phyloP scores from a whole-genome alignment of 2,888 invertebrate genomes.

The Nemotelus pantherinus region DNA sequence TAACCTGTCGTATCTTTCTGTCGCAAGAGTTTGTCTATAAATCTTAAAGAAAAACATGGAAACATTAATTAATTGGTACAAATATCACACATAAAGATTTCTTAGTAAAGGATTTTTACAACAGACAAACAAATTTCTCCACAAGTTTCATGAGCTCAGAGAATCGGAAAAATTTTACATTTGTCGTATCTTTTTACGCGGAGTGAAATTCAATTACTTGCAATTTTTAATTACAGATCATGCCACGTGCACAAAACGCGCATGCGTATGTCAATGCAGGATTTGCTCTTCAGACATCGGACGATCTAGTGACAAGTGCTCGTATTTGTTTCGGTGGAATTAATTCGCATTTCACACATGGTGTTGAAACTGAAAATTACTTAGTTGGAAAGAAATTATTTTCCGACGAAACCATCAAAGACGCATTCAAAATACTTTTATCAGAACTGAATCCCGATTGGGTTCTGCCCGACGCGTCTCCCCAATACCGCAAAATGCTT shows the following conservation, averaged over 20 bases:
- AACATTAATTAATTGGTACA: too few species aligned
- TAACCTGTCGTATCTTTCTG: not conserved
- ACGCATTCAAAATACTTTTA: slow-evolving; percentile 67
- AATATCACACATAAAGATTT: too few species aligned
- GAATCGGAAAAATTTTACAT: too few species aligned
- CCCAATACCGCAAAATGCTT: slow-evolving; percentile 74
- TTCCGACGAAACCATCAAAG: slow-evolving; percentile 63
- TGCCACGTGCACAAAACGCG: slow-evolving; percentile 80
- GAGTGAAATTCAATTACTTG: too few species aligned
- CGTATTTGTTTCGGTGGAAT: slow-evolving; percentile 76
- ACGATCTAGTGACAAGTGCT: slow-evolving; percentile 61
- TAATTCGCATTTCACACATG: slow-evolving; percentile 68
- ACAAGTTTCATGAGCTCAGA: too few species aligned
- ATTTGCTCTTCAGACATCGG: slow-evolving; percentile 71
- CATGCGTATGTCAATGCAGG: slow-evolving; percentile 82
- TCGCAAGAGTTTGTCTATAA: too few species aligned
- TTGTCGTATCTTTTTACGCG: too few species aligned
- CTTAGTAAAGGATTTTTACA: too few species aligned
- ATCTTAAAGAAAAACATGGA: too few species aligned
- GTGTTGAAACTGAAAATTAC: slow-evolving; percentile 68
- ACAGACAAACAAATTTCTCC: too few species aligned
- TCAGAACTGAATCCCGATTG: slow-evolving; percentile 73
- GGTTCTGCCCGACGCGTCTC: slow-evolving; percentile 73
- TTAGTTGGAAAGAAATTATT: slow-evolving; percentile 65
- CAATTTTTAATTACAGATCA: slow-evolving; percentile 68